A percentile compares a stretch with the other conserved stretches of the same genome.
Conservation (phyloP, 1,140 invertebrate genomes). For the Leptoteleia sp. region DNA sequence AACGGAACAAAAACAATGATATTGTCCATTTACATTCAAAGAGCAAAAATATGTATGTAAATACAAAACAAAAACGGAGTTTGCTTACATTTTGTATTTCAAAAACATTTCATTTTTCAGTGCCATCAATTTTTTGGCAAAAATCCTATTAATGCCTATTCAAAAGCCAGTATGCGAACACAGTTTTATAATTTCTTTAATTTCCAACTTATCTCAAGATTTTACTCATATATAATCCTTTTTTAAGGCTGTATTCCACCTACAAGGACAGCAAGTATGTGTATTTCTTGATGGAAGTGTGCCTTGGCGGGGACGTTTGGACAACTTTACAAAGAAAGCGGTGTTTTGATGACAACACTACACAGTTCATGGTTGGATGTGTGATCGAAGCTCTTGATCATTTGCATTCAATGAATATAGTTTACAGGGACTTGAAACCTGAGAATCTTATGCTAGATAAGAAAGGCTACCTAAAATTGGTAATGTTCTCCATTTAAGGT, state of each 20-base stretch:
- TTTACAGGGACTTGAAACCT: constrained; percentile 97
- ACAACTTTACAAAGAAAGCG: constrained; percentile 90
- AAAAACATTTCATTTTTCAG: too few species aligned
- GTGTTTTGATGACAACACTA: constrained; percentile 91
- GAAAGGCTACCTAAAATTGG: constrained; percentile 95
- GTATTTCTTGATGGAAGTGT: constrained; percentile 98
- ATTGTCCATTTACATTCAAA: too few species aligned
- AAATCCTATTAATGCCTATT: too few species aligned
- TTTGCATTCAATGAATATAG: constrained; percentile 92
- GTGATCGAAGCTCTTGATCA: constrained; percentile 96
- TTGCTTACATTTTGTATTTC: too few species aligned
- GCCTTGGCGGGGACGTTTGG: constrained; percentile 98
- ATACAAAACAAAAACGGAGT: too few species aligned
- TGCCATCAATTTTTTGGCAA: too few species aligned
- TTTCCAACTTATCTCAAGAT: too few species aligned
- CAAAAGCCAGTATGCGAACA: too few species aligned
- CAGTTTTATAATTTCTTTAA: too few species aligned
- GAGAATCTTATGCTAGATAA: constrained; percentile 95
- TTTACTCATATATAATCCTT: constrained; percentile 8
- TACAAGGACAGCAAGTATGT: constrained; percentile 97
- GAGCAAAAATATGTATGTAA: too few species aligned
- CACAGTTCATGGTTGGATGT: constrained; percentile 94
- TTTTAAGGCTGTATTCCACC: constrained; percentile 92
- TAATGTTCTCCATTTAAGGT: too few species aligned
- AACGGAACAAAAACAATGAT: too few species aligned